Evolutionary conservation across 2,113 vertebrate genomes (phyloP), one percentile per base, ranked within the genome.

Genomic region (Fulica atra): DNA sequence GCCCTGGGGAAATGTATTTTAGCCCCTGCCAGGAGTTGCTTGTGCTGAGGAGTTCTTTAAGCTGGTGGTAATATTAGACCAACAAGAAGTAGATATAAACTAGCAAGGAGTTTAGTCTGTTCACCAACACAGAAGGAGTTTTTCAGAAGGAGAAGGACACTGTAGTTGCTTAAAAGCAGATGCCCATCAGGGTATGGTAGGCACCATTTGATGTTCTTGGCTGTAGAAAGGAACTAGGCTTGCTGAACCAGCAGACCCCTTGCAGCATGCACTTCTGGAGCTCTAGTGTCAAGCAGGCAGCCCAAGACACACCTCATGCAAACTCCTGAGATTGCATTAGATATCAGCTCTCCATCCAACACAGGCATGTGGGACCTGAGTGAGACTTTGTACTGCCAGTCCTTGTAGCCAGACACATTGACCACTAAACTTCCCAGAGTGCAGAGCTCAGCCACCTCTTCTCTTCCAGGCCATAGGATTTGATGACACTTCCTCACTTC

Each of bases 311-410:
- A 48, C 28, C 56, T 31, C 14, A 61, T 5, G 7, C 40, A 33
- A 80, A 50, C 44, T 87, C 38, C 38, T 69, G 33, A 54, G 48
- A 46, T 25, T 53, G 44, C 57, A 42, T 26, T 48, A 53, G 48
- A 40, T 21, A 80, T 29, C 0, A 0, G n/a, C 23, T 86, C 10
- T 44, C 15, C 36, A 9, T 23, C 46, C 12, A 13, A 4, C 6
- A 18, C 1, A 54, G 20, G 35, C 56, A 33, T 53, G 23, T n/a
- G 11, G 46, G 68, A 86, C 56, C 44, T 36, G 44, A 40, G 33
- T 2, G 8, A 70, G 38, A 70, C 21, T 56, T 82, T 0, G 0
- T 28, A 20, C 19, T 50, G 20, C 40, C 51, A 44, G 29, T 36
- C 26, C 44, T 53, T 2, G 0, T n/a, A 48, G 59, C 25, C n/a